These are phyloP conservation scores for Pinctada fucata DNA, from an alignment of 2,888 invertebrate species.

Conservation along the genomic window DNA sequence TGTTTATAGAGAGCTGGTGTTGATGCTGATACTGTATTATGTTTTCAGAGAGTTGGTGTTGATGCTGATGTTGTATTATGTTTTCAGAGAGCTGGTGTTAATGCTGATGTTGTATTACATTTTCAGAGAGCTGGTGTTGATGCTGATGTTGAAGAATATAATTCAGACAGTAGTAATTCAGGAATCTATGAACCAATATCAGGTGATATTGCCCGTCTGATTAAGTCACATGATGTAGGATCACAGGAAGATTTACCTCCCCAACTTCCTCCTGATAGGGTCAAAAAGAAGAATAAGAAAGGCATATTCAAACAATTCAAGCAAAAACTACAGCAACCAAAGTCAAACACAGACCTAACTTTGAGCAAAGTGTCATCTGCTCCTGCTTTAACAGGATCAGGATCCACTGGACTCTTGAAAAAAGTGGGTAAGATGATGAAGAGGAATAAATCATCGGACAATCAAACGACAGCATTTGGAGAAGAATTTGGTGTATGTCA, in stretches of 20 bases:
- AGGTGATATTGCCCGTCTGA: slow-evolving; percentile 4
- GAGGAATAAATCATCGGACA: slow-evolving; percentile 23
- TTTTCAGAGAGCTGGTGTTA: too few relatives aligned
- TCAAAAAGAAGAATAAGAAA: slow-evolving; percentile 46
- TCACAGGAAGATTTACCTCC: slow-evolving; percentile 39
- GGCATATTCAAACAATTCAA: slow-evolving; percentile 45
- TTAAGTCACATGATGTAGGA: slow-evolving; percentile 5
- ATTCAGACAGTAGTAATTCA: slow-evolving; percentile 54
- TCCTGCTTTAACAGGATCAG: slow-evolving; percentile 17
- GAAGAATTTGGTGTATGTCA: slow-evolving; percentile 38
- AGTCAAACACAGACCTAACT: slow-evolving; percentile 16
- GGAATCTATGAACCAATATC: slow-evolving; percentile 57
- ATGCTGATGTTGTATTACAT: too few relatives aligned
- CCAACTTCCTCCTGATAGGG: slow-evolving; percentile 45
- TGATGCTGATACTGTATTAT: too few relatives aligned
- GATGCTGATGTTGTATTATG: too few relatives aligned
- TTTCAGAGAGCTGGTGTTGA: slow-evolving; percentile 47
- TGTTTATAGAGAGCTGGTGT: too few relatives aligned
- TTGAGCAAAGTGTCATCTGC: slow-evolving; percentile 35
- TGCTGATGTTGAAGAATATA: slow-evolving; percentile 58
- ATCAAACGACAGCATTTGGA: slow-evolving; percentile 1
- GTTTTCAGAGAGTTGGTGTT: too few relatives aligned
- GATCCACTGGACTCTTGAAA: slow-evolving; percentile 40
- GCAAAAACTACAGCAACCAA: slow-evolving; percentile 12
- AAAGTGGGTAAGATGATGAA: slow-evolving; percentile 38